Evolutionary conservation across 1,140 invertebrate genomes (phyloP), one percentile per base, ranked within the genome.

Genomic region (Drosophila saltans): DNA sequence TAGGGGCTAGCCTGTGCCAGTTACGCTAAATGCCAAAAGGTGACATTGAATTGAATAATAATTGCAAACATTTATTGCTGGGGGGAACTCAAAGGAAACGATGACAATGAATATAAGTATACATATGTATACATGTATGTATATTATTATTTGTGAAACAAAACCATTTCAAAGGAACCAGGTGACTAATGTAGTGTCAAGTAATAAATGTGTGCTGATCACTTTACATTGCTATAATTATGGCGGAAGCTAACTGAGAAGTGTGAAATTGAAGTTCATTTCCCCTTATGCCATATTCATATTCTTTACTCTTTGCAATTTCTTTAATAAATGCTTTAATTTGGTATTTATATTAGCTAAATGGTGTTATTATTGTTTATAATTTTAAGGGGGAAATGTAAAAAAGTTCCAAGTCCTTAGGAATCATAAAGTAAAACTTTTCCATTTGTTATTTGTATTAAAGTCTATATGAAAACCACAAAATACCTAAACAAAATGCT

Each of bases 1-100:
- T 77, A 61, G 71, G 75, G 69, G 67, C 62, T 57, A 63, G 62
- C 45, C 80, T 79, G 80, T 72, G 62, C 80, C 76, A 80, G 64
- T 77, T 52, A 68, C 56, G 40, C 39, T 30, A 64, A 41, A 60
- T 48, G 45, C 24, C 33, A 55, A 26, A 40, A 16, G 66, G 41
- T 52, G 10, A 69, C 67, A 78, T 70, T 79, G 65, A 45, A 76
- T 76, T 39, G 33, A 76, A 76, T 74, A 70, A 76, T 52, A 52
- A 52, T 52, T 52, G 45, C 45, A 52, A 52, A 21, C 16, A 48
- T 24, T 48, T 48, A 24, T 48, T 16, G 16, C 21, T 6, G 43
- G 43, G 41, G 33, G 33, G 33, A 36, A 7, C 33, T 7, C 3
- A 36, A 36, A 48, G 45, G 45, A 21, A 24, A 21, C 16, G 45